Percentiles rank a stretch among this genome's conserved stretches.
These are phyloP conservation scores for Lepidurus apus DNA, from an alignment of 1,140 invertebrate species.

Conservation along the genomic window DNA sequence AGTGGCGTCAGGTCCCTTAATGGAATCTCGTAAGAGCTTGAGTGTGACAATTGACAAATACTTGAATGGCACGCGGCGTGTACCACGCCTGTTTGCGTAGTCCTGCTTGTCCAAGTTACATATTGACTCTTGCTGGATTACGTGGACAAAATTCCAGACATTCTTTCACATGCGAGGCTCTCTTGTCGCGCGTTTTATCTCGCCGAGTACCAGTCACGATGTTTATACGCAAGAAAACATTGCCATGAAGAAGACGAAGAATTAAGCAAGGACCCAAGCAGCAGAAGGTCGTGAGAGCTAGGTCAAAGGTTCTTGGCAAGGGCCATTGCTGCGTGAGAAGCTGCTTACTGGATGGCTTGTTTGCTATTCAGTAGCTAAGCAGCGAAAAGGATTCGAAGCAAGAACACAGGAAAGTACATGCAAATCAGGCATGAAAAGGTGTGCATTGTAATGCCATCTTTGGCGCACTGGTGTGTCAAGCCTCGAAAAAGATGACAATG, in stretches of 20 bases:
- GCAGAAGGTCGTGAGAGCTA: constrained; percentile 3
- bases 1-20: not conserved
- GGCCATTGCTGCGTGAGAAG: constrained; percentile 20
- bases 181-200: too few species aligned
- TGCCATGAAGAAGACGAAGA: not conserved
- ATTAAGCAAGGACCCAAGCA: not conserved
- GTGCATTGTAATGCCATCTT: not conserved
- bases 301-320: constrained; percentile 14
- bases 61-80: not conserved
- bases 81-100: not conserved
- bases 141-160: not conserved
- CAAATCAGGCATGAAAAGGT: not conserved
- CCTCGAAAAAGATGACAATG: not conserved
- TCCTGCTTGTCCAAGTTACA: not conserved
- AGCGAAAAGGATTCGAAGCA: not conserved
- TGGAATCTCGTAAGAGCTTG: not conserved
- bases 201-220: too few species aligned
- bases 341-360: not conserved
- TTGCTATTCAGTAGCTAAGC: not conserved
- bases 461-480: constrained; percentile 9
- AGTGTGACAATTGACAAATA: constrained; percentile 3
- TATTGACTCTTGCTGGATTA: not conserved
- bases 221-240: not conserved
- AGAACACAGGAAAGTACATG: not conserved
- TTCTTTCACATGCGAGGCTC: not conserved